Base-by-base conservation (phyloP, 2,113 vertebrate genomes). In the Hassar affinis region DNA sequence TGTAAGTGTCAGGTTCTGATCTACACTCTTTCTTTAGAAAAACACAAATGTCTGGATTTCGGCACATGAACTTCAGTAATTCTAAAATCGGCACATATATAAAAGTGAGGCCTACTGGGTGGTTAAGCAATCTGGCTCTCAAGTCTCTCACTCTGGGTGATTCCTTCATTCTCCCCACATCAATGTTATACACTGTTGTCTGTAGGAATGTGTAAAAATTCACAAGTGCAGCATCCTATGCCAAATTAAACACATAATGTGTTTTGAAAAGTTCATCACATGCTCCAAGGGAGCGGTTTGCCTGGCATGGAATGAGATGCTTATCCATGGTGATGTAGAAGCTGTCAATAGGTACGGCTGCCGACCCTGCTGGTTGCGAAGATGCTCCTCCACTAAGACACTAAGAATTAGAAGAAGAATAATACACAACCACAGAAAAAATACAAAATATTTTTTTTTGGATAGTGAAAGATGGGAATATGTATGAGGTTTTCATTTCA, bases 171-270 rank as follows among this genome's bases (percentile, higher is more conserved):
- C 84, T 79, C 15, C 82, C 78, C 42, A 59, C 25, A 59, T 59
- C 68, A 74, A 59, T 86, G 81, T 88, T 88, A 15, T 86, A 85
- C 47, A 88, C 76, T 38, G 84, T 85, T 82, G 83, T 88, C 57
- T 88, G 87, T 35, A 86, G n/a, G n/a, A n/a, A n/a, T n/a, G n/a
- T n/a, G n/a, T n/a, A n/a, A n/a, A n/a, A n/a, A n/a, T n/a, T n/a
- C n/a, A n/a, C n/a, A n/a, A n/a, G n/a, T n/a, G n/a, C 54, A 25
- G 0, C 78, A 85, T 83, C 82, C 79, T 78, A 85, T 66, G 72
- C 45, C 64, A 85, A 51, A 79, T 82, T 89, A 35, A 88, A 82
- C 61, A 86, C 84, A 84, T 76, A 87, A 79, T 87, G 78, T 66
- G 66, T 59, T 51, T 83, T 83, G 45, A 80, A 85, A 81, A 85